Base-by-base conservation (phyloP, 2,797 vertebrate genomes). In the Danio aesculapii region DNA sequence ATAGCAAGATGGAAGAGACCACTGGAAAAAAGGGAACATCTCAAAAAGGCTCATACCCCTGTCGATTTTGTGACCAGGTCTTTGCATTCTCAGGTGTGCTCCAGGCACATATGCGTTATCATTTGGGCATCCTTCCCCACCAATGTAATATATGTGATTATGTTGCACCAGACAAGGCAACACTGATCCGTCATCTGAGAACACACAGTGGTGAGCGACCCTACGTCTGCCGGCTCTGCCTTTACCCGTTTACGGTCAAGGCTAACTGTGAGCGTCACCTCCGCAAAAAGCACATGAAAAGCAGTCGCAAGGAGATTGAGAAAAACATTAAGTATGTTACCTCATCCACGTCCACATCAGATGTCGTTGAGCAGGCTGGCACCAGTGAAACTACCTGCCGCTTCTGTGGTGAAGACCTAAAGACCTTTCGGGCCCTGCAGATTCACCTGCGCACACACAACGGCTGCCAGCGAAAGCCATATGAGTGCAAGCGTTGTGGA, bases 91-190 rank as follows among this genome's bases (percentile, higher is more conserved):
- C 97, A 0, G 96, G 97, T 2, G 95, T 97, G 19, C 88, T 99
- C 86, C 95, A 97, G 75, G 96, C 97, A 0, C 98, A 99, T 69
- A 96, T 98, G 90, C 97, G 97, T 85, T 96, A 95, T 83, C 98
- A 99, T 89, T 91, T 98, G 68, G 97, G 98, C 75, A 96, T 97
- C 87, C 94, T 97, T 0, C 97, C 97, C 0, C 97, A 99, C 85
- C 97, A 99, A 46, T 99, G 98, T 92, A 98, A 97, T 94, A 98
- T 98, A 90, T 99, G 98, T 10, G 96, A 98, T 88, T 98, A 99
- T 71, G 97, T 98, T 0, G 98, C 98, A 0, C 97, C 98, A 0
- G 98, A 99, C 93, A 99, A 98, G 89, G 97, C 98, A 0, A 98
- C 98, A 0, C 92, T 99, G 57, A 98, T 99, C 90, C 95, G 98